Evolutionary conservation across 2,888 invertebrate species (phyloP).

Genomic region (Ptilodon capucinus): DNA sequence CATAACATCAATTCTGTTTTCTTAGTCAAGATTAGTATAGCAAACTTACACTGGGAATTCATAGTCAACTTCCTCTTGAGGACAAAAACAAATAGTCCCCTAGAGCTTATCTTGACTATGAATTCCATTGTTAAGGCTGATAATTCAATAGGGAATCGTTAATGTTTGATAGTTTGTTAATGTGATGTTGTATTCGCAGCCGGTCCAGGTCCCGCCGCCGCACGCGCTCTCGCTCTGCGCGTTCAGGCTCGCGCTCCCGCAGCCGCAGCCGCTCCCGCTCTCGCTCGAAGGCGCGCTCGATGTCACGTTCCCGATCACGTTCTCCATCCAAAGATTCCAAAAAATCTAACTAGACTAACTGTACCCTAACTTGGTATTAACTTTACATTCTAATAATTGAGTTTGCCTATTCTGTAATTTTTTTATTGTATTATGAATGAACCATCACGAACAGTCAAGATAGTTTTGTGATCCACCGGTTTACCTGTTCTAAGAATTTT

Average conservation of each 20-base stretch:
- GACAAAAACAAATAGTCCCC: too few relatives aligned
- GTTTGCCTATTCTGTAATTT: slow-evolving; percentile 20
- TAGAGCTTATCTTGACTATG: too few relatives aligned
- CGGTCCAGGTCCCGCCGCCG: slow-evolving; percentile 85
- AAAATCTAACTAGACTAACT: slow-evolving; percentile 65
- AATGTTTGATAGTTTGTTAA: slow-evolving; percentile 6
- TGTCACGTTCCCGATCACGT: slow-evolving; percentile 75
- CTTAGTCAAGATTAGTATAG: too few relatives aligned
- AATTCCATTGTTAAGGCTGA: too few relatives aligned
- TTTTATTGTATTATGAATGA: slow-evolving; percentile 14
- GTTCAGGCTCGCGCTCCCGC: slow-evolving; percentile 75
- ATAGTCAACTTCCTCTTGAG: too few relatives aligned
- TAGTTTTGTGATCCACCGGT: slow-evolving; percentile 27
- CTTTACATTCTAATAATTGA: slow-evolving; percentile 31
- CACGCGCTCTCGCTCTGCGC: slow-evolving; percentile 83
- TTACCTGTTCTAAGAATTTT: slow-evolving; percentile 35
- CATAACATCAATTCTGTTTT: too few relatives aligned
- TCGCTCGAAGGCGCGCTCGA: slow-evolving; percentile 76
- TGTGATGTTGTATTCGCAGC: slow-evolving; percentile 48
- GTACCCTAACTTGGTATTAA: slow-evolving; percentile 17
- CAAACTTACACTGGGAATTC: too few relatives aligned
- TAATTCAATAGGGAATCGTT: too few relatives aligned
- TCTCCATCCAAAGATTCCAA: slow-evolving; percentile 78
- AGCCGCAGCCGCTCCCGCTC: slow-evolving; percentile 78
- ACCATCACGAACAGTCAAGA: slow-evolving; percentile 1